Conservation (phyloP, 2,797 vertebrate genomes). For the Chaunax sp. region DNA sequence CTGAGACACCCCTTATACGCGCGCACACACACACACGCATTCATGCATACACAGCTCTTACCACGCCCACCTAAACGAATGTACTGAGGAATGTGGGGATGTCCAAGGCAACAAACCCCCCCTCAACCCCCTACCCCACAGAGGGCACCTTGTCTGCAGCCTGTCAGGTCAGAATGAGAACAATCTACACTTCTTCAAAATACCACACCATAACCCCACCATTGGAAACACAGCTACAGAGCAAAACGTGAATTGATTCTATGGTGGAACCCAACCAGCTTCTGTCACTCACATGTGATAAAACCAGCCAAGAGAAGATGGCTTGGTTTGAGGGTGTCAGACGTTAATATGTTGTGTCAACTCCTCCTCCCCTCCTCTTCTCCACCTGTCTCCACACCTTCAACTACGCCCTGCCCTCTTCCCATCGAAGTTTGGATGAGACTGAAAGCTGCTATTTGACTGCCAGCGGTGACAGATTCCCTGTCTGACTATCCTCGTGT, state of each 20-base stretch:
- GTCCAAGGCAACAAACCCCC: slow-evolving; percentile 51
- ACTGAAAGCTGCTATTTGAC: slow-evolving; percentile 87
- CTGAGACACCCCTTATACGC: slow-evolving; percentile 82
- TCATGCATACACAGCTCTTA: slow-evolving; percentile 52
- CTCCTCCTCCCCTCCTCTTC: slow-evolving; percentile 49
- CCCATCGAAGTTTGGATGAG: slow-evolving; percentile 74
- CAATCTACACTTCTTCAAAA: slow-evolving; percentile 43
- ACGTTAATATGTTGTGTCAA: slow-evolving; percentile 52
- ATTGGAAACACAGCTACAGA: slow-evolving; percentile 59
- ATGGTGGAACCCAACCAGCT: slow-evolving; percentile 63
- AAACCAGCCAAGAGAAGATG: slow-evolving; percentile 55
- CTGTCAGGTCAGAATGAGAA: slow-evolving; percentile 42
- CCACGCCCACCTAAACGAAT: slow-evolving; percentile 78
- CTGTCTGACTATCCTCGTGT: slow-evolving; percentile 69
- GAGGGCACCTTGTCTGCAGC: slow-evolving; percentile 68
- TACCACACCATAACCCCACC: slow-evolving; percentile 49
- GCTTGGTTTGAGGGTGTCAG: slow-evolving; percentile 47
- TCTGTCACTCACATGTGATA: slow-evolving; percentile 80
- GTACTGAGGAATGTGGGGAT: slow-evolving; percentile 77
- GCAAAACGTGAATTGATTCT: slow-evolving; percentile 34
- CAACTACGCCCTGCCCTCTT: slow-evolving; percentile 50
- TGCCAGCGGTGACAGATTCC: slow-evolving; percentile 81
- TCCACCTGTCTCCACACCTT: slow-evolving; percentile 48
- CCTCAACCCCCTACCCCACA: slow-evolving; percentile 27
- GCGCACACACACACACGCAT: slow-evolving; percentile 11